Evolutionary conservation across 2,113 vertebrate genomes (phyloP).

Genomic region (Xenotilapia flavipinnis): DNA sequence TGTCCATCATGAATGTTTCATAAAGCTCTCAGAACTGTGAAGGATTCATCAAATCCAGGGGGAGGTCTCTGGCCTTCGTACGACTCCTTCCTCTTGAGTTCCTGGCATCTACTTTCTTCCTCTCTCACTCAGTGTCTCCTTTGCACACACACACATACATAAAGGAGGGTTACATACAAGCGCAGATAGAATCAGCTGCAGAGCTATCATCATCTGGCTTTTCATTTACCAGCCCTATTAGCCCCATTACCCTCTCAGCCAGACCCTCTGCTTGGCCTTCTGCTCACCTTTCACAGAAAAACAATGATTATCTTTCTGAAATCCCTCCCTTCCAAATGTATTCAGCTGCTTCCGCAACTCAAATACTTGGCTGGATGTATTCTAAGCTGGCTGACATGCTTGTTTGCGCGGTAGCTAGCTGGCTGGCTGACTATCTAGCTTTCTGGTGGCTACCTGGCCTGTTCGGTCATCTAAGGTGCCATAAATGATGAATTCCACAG

Average conservation of each 20-base stretch:
- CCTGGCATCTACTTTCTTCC: background rate
- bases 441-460: conserved; percentile 14
- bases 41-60: conserved; percentile 49
- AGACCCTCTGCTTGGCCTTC: conserved; percentile 46
- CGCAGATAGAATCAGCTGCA: conserved; percentile 17
- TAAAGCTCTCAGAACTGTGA: conserved; percentile 52
- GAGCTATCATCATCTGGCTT: conserved; percentile 33
- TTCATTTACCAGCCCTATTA: conserved; percentile 52
- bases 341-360: conserved; percentile 15
- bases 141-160: background rate
- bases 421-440: background rate
- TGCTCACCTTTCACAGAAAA: conserved; percentile 30
- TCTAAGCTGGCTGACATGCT: background rate
- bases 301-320: conserved; percentile 28
- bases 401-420: background rate
- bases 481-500: background rate
- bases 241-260: conserved; percentile 51
- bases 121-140: background rate
- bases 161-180: background rate
- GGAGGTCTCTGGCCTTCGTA: conserved; percentile 29
- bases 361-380: background rate
- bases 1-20: conserved; percentile 61
- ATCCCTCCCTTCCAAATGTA: conserved; percentile 22
- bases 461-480: conserved; percentile 8
- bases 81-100: background rate